Evolutionary conservation across 1,140 invertebrate species (phyloP), one percentile per base, ranked within the genome.

Genomic region (Acyrthosiphon pisum): DNA sequence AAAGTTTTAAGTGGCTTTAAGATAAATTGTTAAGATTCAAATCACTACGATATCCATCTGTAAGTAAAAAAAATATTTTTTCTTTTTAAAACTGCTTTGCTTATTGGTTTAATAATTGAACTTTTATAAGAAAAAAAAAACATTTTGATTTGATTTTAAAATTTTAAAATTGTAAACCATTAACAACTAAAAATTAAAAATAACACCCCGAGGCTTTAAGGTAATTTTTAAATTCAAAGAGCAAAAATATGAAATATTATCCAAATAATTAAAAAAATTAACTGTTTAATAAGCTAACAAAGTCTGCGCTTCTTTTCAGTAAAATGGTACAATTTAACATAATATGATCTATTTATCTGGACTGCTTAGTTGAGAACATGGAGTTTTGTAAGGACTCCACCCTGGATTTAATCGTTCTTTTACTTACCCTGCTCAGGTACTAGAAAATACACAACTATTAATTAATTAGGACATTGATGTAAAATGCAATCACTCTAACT

Each of bases 381-480:
- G 90, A 91, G 90, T 93, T 50, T 93, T 93, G 30, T 23, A n/a
- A 86, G 76, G 68, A 41, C 81, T 86, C 81, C 48, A 93, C 76
- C 91, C 76, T 84, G 81, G n/a, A 37, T 84, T 30, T 41, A 53
- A 84, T 41, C 76, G 14, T 37, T 56, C 35, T 11, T 93, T 93
- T 84, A 93, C 46, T 93, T 93, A 93, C 91, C 91, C 91, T 93
- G 91, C n/a, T 93, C 91, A 93, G 91, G 81, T 93, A 93, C 91
- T 93, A 93, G n/a, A 93, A 93, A 93, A 84, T 93, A 93, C 48
- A 84, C 48, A 93, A 53, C 76, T 84, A 30, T 93, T 93, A 56
- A 93, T 93, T 84, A 83, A 84, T 93, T 84, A 83, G 48, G 76
- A 93, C 81, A 86, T 86, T 53, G 11, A 48, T 44, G 46, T 60